Conservation (phyloP, 1,140 invertebrate species). For the Tetramorium simillimum region DNA sequence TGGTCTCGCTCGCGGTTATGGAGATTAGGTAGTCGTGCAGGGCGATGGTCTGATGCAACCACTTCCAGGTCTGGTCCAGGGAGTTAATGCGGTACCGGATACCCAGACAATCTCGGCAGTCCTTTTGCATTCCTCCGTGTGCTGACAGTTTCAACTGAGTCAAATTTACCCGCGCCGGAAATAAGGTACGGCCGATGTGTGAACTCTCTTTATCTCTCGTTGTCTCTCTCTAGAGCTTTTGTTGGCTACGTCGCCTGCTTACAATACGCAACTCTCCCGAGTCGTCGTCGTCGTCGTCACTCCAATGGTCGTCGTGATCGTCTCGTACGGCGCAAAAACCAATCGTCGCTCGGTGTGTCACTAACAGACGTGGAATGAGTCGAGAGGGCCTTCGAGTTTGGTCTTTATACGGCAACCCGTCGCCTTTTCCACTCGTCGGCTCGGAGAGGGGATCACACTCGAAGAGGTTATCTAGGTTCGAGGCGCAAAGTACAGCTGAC, state of each 20-base stretch:
- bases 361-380: neutral
- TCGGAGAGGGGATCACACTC: conserved; percentile 14
- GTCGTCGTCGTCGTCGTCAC: neutral
- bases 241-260: neutral
- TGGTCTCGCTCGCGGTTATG: conserved; percentile 90
- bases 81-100: conserved; percentile 93
- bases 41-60: conserved; percentile 94
- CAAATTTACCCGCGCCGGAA: conserved; percentile 76
- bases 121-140: conserved; percentile 93
- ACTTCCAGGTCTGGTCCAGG: conserved; percentile 96
- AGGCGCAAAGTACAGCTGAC: conserved; percentile 82
- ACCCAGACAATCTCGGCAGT: conserved; percentile 93
- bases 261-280: neutral
- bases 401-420: neutral
- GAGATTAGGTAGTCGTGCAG: conserved; percentile 94
- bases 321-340: neutral
- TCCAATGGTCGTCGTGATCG: neutral
- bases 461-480: conserved; percentile 81
- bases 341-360: neutral
- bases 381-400: neutral
- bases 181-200: neutral
- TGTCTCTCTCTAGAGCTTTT: neutral
- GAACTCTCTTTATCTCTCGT: neutral
- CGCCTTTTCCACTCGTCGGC: neutral
- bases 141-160: conserved; percentile 86